These are phyloP conservation scores for Odontomachus brunneus DNA, from an alignment of 1,140 invertebrate species.

Conservation along the genomic window DNA sequence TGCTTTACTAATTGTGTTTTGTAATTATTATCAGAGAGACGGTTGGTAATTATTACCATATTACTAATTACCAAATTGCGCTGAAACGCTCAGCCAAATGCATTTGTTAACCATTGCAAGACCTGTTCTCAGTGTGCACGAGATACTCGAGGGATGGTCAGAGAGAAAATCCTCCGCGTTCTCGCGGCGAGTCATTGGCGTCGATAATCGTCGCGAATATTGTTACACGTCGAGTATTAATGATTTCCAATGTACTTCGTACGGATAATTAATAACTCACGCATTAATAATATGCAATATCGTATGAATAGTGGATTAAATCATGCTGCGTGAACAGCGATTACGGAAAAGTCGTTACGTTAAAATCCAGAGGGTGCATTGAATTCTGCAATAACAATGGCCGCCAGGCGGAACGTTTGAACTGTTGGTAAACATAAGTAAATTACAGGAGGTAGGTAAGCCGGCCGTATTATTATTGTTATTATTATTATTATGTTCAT, in stretches of 20 bases:
- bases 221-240: background rate
- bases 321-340: background rate
- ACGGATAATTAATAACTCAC: background rate
- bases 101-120: too few relatives aligned
- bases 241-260: background rate
- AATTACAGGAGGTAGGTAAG: conserved; percentile 18
- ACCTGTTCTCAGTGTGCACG: too few relatives aligned
- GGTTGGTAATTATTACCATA: too few relatives aligned
- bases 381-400: conserved; percentile 20
- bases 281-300: conserved; percentile 8
- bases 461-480: background rate
- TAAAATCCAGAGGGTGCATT: background rate
- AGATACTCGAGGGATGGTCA: too few relatives aligned
- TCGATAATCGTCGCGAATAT: background rate
- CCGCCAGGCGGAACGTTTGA: conserved; percentile 17
- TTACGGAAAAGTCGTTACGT: conserved; percentile 11
- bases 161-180: too few relatives aligned
- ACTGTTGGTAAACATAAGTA: conserved; percentile 27
- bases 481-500: background rate
- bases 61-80: too few relatives aligned
- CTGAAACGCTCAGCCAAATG: too few relatives aligned
- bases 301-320: background rate
- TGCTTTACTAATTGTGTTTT: too few relatives aligned
- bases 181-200: background rate
- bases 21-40: too few relatives aligned